phyloP scores from a whole-genome alignment of 2,113 vertebrate species.

The Ageneiosus marmoratus region DNA sequence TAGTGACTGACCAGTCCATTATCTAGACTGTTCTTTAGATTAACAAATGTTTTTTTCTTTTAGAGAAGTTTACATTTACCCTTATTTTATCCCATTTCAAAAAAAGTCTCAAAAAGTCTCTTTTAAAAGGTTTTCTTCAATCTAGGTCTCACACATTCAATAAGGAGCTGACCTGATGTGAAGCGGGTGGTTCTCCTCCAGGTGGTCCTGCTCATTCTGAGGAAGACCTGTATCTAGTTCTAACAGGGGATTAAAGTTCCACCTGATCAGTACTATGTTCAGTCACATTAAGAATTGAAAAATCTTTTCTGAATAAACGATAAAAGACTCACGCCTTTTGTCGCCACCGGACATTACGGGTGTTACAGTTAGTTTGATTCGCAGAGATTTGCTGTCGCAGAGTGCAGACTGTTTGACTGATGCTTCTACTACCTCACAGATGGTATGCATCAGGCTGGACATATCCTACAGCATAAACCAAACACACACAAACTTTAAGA shows the following conservation, averaged over 20 bases:
- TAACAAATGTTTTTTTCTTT: neutral
- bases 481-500: slow-evolving; percentile 29
- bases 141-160: neutral
- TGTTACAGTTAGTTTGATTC: slow-evolving; percentile 83
- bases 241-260: neutral
- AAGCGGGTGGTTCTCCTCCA: slow-evolving; percentile 17
- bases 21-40: neutral
- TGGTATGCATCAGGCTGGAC: slow-evolving; percentile 85
- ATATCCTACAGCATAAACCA: slow-evolving; percentile 77
- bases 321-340: slow-evolving; percentile 66
- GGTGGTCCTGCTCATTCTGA: slow-evolving; percentile 20
- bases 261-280: slow-evolving; percentile 1
- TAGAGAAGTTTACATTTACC: neutral
- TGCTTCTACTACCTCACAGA: slow-evolving; percentile 85
- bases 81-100: neutral
- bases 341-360: slow-evolving; percentile 72
- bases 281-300: neutral
- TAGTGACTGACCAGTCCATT: neutral
- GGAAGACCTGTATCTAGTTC: slow-evolving; percentile 16
- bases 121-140: neutral
- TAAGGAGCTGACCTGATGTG: slow-evolving; percentile 15
- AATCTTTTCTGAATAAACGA: neutral
- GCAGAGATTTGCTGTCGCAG: slow-evolving; percentile 79
- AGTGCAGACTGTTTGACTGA: slow-evolving; percentile 82
- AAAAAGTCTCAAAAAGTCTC: neutral